Evolutionary conservation across 2,113 vertebrate species (phyloP), one percentile per base, ranked within the genome.

Genomic region (Redunca redunca): DNA sequence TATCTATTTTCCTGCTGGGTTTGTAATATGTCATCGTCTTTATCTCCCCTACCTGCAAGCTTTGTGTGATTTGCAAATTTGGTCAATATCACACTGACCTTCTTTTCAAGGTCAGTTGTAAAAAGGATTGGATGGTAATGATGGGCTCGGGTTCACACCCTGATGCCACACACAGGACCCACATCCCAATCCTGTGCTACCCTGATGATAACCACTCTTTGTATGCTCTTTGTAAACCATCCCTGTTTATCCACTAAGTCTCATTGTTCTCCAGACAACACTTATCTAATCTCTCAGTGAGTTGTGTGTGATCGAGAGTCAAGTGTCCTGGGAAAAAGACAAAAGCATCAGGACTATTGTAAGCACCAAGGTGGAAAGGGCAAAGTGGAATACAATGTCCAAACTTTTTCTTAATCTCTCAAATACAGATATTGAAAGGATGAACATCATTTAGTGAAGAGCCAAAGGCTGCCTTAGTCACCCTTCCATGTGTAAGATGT

Each of bases 21-120:
- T 98, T 98, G 96, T 97, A 98, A 98, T 98, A 98, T 98, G 98
- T 98, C 98, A 92, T 96, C 98, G 64, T 98, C 85, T 95, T 98
- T 91, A 97, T 95, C 97, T 96, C 86, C 16, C n/a, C 40, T 90
- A 95, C 90, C 60, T 96, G 92, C 30, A 92, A 98, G 97, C 85
- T 98, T 98, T 98, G 88, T 98, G 93, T 91, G 95, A 94, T 98
- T 98, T 98, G 97, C 97, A 98, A 97, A 98, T 98, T 93, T 98
- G 97, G 98, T 98, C 98, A 98, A 97, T 98, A 98, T 92, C 94
- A 36, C 98, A 97, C 98, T 98, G 98, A 98, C 97, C 98, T 98
- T 93, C 93, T 96, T 98, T 98, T 98, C 97, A 96, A 98, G 97
- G 96, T 98, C 85, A 7, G 43, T 84, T 88, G 26, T 71, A 71